phyloP scores from a whole-genome alignment of 1,140 invertebrate species.

The Nasonia vitripennis region DNA sequence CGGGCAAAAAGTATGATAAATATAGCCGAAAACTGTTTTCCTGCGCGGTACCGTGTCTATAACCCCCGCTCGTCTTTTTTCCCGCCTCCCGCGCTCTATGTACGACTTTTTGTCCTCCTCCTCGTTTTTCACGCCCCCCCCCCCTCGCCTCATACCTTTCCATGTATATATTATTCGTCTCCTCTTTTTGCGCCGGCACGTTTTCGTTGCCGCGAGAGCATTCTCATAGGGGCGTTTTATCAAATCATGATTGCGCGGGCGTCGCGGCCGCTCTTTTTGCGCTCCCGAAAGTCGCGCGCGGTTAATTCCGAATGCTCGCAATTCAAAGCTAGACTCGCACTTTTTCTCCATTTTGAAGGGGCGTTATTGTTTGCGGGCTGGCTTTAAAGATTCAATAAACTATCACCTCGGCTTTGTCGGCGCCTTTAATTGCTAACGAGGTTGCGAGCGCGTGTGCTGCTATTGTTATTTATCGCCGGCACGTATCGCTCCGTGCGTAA shows the following conservation, averaged over 20 bases:
- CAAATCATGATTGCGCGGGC: slow-evolving; percentile 10
- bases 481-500: slow-evolving; percentile 2
- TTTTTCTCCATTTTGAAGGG: not conserved
- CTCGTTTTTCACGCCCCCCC: not conserved
- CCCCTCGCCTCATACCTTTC: no score
- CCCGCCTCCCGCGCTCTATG: no score
- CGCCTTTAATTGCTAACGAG: slow-evolving; percentile 30
- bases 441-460: not conserved
- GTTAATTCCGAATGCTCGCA: not conserved
- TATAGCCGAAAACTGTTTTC: not conserved
- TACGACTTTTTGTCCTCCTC: not conserved
- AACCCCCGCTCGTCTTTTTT: no score
- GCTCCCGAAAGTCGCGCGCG: not conserved
- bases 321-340: not conserved
- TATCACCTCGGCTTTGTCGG: not conserved
- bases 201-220: not conserved
- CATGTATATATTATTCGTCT: not conserved
- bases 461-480: slow-evolving; percentile 24
- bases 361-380: no score
- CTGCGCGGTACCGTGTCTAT: no score
- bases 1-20: not conserved
- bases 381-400: not conserved
- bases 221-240: slow-evolving; percentile 9
- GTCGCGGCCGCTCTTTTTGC: not conserved
- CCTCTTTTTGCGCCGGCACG: not conserved